Conservation (phyloP, 2,888 invertebrate species). For the Candidula unifasciata region DNA sequence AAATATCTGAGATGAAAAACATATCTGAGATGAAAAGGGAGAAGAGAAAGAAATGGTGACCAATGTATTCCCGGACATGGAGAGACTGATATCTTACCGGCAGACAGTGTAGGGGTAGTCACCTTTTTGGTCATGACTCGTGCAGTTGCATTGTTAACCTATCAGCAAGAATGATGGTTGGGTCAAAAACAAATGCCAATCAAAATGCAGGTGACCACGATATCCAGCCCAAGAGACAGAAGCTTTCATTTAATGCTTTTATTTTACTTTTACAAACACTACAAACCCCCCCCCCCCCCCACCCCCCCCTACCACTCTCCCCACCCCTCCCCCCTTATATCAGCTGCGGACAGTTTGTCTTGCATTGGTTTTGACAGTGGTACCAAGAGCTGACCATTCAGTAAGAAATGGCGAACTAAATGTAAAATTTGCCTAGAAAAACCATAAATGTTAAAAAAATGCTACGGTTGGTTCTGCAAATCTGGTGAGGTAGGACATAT, state of each 20-base stretch:
- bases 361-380: no score
- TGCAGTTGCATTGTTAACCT: slow-evolving; percentile 99
- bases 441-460: no score
- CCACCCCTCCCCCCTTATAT: no score
- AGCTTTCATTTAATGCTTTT: not conserved
- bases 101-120: slow-evolving; percentile 73
- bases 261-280: slow-evolving; percentile 23
- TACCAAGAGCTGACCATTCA: no score
- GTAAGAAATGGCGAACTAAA: no score
- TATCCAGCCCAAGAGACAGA: slow-evolving; percentile 10
- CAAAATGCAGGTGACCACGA: slow-evolving; percentile 49
- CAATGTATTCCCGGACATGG: slow-evolving; percentile 7
- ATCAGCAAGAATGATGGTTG: slow-evolving; percentile 56
- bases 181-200: slow-evolving; percentile 52
- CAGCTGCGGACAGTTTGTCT: no score
- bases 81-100: slow-evolving; percentile 68
- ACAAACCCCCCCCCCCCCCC: no score
- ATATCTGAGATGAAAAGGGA: not conserved
- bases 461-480: no score
- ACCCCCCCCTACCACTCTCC: no score
- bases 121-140: slow-evolving; percentile 98
- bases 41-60: slow-evolving; percentile 22
- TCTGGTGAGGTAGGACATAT: no score
- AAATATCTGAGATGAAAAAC: not conserved
- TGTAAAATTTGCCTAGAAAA: no score